Base-by-base conservation (phyloP, 2,113 vertebrate genomes). In the Galeopterus variegatus region DNA sequence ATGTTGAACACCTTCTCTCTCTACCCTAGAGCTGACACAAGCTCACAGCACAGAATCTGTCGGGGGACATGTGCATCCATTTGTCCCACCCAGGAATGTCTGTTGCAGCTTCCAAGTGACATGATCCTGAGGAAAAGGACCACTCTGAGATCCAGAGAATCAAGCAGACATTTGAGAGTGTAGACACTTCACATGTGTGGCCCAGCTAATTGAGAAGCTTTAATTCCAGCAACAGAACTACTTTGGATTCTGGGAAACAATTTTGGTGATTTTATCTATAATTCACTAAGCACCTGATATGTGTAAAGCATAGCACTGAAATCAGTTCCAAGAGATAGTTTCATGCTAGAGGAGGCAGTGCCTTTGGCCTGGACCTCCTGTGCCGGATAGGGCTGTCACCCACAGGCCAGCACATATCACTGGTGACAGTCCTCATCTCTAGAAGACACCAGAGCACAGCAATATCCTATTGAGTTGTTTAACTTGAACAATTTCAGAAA, bases 401-500 rank as follows among this genome's bases (percentile, higher is more conserved):
- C 21, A 8, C 0, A 1, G 10, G 56, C 23, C 0, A n/a, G 28
- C 60, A 12, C 1, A 2, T n/a, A 19, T 65, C 73, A 13, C 10
- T 5, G 9, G 26, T 54, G 75, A 19, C 6, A 1, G 58, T 8
- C 11, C 26, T 13, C 0, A 0, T 84, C 92, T 65, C 48, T 31
- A 52, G 31, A 33, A 33, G 48, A 95, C 58, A 31, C 33, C 64
- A 54, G 23, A 67, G 26, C 41, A 70, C 33, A 19, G 28, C 21
- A 36, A 86, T n/a, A 94, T 7, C 28, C 75, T 64, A n/a, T 1
- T 65, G 52, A 89, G 88, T 62, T 89, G 52, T 65, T 94, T 79
- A 41, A 95, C 82, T 72, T 76, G 52, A 87, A 84, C 31, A n/a
- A 1, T 33, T 93, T 90, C 88, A 90, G 41, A 88, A 96, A 95